phyloP scores from a whole-genome alignment of 2,888 invertebrate species.

The Drosophila atroscutellata region DNA sequence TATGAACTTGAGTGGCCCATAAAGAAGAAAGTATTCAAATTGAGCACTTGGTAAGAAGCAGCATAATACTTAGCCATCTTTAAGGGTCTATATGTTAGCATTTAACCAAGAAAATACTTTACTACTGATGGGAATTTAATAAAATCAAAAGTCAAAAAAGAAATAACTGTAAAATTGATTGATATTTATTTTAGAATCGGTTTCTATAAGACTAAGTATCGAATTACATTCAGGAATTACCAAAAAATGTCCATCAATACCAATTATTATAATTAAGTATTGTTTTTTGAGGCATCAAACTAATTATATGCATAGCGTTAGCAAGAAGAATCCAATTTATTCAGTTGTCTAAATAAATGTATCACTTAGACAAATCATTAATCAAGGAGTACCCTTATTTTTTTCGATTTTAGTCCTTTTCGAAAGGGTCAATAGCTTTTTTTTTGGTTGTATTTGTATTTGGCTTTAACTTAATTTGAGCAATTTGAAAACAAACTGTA shows the following conservation, averaged over 20 bases:
- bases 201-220: background rate
- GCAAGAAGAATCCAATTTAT: background rate
- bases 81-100: too few species aligned
- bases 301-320: background rate
- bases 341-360: background rate
- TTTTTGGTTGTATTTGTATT: background rate
- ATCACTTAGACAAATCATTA: background rate
- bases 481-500: background rate
- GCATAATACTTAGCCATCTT: background rate
- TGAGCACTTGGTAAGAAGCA: background rate
- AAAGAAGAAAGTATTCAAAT: background rate
- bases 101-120: background rate
- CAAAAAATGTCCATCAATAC: background rate
- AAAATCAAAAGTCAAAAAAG: background rate
- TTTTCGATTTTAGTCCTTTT: background rate
- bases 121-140: background rate
- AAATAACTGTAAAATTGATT: background rate
- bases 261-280: background rate
- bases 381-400: background rate
- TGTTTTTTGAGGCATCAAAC: background rate
- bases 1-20: background rate
- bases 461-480: background rate
- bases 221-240: accelerated
- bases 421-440: background rate
- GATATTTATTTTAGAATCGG: background rate